A percentile compares a stretch with the other conserved stretches of the same genome.
Conservation (phyloP, 2,888 invertebrate species). For the Hoplodrina ambigua region DNA sequence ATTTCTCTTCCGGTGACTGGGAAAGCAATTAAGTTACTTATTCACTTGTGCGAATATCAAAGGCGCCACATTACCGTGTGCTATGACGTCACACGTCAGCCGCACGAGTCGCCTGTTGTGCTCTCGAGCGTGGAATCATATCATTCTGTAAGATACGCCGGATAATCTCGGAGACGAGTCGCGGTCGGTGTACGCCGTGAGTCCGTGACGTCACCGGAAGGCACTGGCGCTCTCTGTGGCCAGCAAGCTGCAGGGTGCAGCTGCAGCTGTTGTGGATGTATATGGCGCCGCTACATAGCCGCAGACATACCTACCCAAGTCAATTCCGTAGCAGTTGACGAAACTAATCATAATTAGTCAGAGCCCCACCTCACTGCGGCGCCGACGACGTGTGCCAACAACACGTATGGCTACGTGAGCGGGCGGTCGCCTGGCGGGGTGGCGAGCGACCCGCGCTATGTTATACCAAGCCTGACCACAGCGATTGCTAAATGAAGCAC, state of each 20-base stretch:
- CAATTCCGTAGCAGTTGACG: too few species aligned
- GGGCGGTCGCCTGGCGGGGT: too few species aligned
- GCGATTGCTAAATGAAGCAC: too few species aligned
- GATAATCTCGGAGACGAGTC: slow-evolving; percentile 23
- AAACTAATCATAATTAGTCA: too few species aligned
- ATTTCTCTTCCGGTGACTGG: background rate
- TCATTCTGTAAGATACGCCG: slow-evolving; percentile 9
- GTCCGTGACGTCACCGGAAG: background rate
- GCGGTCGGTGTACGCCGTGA: background rate
- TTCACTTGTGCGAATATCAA: background rate
- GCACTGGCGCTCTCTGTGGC: background rate
- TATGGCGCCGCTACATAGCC: too few species aligned
- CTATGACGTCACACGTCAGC: background rate
- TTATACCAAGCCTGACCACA: too few species aligned
- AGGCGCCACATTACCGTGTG: background rate
- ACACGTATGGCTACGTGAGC: too few species aligned
- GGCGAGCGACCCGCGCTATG: too few species aligned
- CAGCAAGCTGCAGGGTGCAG: background rate
- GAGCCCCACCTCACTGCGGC: too few species aligned
- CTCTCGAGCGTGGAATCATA: slow-evolving; percentile 22
- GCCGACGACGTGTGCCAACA: too few species aligned
- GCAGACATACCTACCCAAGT: too few species aligned
- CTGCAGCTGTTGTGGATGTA: background rate
- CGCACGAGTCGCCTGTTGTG: background rate
- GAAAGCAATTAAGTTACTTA: background rate